Conservation (phyloP, 2,797 vertebrate genomes). For the Enteromius thamalakanensis region DNA sequence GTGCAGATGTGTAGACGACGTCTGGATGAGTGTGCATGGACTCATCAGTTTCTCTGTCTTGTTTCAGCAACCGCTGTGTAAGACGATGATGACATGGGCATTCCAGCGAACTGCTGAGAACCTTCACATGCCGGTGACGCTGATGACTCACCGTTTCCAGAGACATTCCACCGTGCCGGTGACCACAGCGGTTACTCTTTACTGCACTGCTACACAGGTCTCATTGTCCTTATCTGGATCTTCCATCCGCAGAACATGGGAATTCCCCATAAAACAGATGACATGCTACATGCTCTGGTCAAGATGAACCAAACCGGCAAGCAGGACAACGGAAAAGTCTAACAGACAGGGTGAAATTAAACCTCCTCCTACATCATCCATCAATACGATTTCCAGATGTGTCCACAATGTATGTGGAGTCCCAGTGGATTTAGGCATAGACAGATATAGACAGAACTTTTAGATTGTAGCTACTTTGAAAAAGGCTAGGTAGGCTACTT, state of each 20-base stretch:
- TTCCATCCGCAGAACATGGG: neutral
- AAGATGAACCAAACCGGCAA: neutral
- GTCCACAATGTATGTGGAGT: neutral
- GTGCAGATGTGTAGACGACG: neutral
- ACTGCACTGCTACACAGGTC: constrained; percentile 15
- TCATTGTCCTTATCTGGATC: constrained; percentile 35
- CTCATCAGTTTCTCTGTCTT: neutral
- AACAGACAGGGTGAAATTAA: neutral
- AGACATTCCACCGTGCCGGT: constrained; percentile 22
- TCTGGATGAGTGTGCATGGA: neutral
- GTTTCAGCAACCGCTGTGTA: neutral
- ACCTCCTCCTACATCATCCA: neutral
- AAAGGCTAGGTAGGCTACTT: neutral
- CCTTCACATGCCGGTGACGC: constrained; percentile 42
- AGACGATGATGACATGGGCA: constrained; percentile 12
- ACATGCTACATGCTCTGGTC: constrained; percentile 13
- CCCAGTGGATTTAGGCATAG: neutral
- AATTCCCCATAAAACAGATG: neutral
- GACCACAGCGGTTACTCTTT: constrained; percentile 15
- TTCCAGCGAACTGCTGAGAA: constrained; percentile 45
- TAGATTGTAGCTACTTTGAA: neutral
- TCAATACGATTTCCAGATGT: constrained; percentile 5
- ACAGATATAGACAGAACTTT: neutral
- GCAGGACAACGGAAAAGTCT: neutral
- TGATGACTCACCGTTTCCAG: constrained; percentile 61